Evolutionary conservation across 2,797 vertebrate species (phyloP), one percentile per base, ranked within the genome.

Genomic region (Saxicola maurus): DNA sequence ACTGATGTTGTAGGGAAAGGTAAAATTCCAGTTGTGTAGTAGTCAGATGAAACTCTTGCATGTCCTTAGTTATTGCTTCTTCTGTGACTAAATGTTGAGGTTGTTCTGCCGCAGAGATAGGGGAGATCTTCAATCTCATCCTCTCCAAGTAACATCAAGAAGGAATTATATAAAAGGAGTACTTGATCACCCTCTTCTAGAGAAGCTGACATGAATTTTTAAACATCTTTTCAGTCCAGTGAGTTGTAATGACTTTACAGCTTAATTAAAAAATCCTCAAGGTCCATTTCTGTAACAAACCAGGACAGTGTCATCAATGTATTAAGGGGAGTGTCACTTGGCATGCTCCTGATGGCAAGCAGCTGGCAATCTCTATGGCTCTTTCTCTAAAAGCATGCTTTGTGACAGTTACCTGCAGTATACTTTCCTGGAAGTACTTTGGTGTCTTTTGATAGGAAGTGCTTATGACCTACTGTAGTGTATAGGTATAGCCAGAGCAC

Each of bases 391-490:
- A 89, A 72, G n/a, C 21, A 25, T 2, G 2, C 21, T 89, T 85
- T 21, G 28, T 35, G 33, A 25, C 8, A 45, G 31, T 28, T 83
- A 35, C 11, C 6, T 87, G 55, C 51, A 61, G 5, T 80, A 6
- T 52, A 23, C 52, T 68, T 78, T 82, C 17, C 28, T 72, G 59
- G 18, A 92, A 49, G 21, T 81, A 13, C 13, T 48, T 55, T 75
- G 37, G 33, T 74, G 4, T 68, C 72, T 46, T 46, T 82, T 80
- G 37, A 37, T 89, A 64, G 53, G 49, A 94, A 91, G 23, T 65
- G 40, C 31, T 82, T 73, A 53, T 5, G 40, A 81, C 28, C 65
- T 83, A 23, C 0, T 61, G 68, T 38, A 49, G 17, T 81, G 2
- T 52, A 59, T 64, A 51, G 62, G 11, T 89, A 27, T 82, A 73